phyloP scores from a whole-genome alignment of 2,113 vertebrate genomes.

The Dasyornis broadbenti region DNA sequence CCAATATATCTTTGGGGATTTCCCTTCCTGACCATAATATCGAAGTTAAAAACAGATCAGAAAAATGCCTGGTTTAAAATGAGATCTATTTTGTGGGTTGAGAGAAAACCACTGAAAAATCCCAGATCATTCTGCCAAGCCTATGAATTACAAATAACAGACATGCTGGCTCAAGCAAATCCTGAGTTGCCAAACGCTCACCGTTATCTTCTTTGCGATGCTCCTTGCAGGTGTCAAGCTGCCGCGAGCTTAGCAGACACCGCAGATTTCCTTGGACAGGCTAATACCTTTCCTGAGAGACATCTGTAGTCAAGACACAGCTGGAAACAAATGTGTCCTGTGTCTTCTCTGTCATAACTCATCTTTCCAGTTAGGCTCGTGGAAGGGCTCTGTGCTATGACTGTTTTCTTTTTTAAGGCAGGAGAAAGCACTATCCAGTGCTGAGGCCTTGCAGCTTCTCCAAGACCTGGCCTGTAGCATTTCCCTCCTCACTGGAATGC shows the following conservation, averaged over 20 bases:
- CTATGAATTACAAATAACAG: conserved; percentile 71
- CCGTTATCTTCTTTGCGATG: conserved; percentile 58
- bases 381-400: background rate
- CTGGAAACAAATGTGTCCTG: background rate
- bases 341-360: background rate
- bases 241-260: background rate
- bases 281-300: conserved; percentile 41
- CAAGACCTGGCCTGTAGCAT: background rate
- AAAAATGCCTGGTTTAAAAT: conserved; percentile 52
- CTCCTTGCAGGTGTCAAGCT: conserved; percentile 29
- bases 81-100: conserved; percentile 60
- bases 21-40: conserved; percentile 46
- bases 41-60: conserved; percentile 55
- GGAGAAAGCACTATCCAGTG: background rate
- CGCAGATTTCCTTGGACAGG: background rate
- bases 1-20: conserved; percentile 19
- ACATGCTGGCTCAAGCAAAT: conserved; percentile 65
- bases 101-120: conserved; percentile 73
- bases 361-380: background rate
- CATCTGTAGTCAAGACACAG: background rate
- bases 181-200: conserved; percentile 61
- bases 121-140: conserved; percentile 68
- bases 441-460: background rate
- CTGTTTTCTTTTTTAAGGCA: background rate
- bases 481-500: background rate